Conservation (phyloP, 2,888 invertebrate species). For the Ochropleura leucogaster region DNA sequence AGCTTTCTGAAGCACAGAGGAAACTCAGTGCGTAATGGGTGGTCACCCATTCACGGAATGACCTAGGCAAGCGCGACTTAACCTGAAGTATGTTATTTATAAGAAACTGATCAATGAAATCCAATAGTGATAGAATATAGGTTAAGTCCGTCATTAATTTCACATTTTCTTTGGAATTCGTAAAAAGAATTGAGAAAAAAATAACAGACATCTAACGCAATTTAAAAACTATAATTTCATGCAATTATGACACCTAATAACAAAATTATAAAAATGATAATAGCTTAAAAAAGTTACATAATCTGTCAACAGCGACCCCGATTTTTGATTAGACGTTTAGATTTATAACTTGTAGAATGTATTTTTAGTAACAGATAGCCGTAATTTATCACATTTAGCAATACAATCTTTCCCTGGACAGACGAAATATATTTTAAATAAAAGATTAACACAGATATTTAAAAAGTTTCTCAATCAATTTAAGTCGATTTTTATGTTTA, state of each 20-base stretch:
- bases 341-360: slow-evolving; percentile 37
- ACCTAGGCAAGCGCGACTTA: not conserved
- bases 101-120: not conserved
- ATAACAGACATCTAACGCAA: not conserved
- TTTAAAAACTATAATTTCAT: slow-evolving; percentile 22
- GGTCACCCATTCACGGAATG: not conserved
- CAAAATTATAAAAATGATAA: slow-evolving; percentile 32
- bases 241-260: slow-evolving; percentile 44
- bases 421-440: not conserved
- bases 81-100: not conserved
- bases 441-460: not conserved
- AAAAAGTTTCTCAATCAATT: not conserved
- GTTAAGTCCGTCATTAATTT: not conserved
- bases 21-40: not conserved
- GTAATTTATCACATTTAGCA: slow-evolving; percentile 4
- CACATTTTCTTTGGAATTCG: not conserved
- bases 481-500: not conserved
- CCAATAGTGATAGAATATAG: not conserved
- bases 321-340: slow-evolving; percentile 34
- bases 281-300: slow-evolving; percentile 54
- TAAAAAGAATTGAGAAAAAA: not conserved
- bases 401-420: not conserved
- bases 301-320: slow-evolving; percentile 50
- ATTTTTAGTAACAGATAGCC: not conserved
- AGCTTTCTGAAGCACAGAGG: not conserved